These are phyloP conservation scores for Ceraclea dissimilis DNA, from an alignment of 2,888 invertebrate species.

Conservation along the genomic window DNA sequence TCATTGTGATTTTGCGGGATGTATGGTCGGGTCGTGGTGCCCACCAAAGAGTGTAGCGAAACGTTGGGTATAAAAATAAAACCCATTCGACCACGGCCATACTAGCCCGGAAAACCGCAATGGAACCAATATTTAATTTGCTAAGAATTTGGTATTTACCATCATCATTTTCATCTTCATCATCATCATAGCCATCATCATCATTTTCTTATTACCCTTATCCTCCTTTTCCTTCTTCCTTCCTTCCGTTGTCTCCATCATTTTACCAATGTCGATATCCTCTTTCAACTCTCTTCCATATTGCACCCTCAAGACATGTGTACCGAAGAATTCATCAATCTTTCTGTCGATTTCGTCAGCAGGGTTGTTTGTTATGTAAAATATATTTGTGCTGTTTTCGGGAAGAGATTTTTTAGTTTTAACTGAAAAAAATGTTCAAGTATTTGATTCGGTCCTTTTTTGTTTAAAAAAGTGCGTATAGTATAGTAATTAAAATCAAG, in stretches of 20 bases:
- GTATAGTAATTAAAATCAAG: too few species aligned
- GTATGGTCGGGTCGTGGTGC: too few species aligned
- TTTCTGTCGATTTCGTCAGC: constrained; percentile 44
- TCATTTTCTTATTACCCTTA: constrained; percentile 36
- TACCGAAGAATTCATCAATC: constrained; percentile 50
- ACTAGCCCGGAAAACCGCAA: too few species aligned
- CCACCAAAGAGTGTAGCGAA: too few species aligned
- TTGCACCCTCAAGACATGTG: constrained; percentile 40
- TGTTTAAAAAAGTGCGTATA: too few species aligned
- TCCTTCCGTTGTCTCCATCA: constrained; percentile 32
- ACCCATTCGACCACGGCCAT: too few species aligned
- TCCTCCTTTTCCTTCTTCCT: constrained; percentile 37
- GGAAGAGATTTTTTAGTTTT: background rate
- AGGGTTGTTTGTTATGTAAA: constrained; percentile 23
- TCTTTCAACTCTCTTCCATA: constrained; percentile 27
- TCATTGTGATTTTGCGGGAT: too few species aligned
- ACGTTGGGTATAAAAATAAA: too few species aligned
- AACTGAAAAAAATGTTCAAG: background rate
- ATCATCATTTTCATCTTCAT: constrained; percentile 56
- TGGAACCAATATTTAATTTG: too few species aligned
- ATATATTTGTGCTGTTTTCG: background rate
- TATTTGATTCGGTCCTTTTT: too few species aligned
- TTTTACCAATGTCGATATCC: constrained; percentile 28
- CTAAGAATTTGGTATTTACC: too few species aligned
- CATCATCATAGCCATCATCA: constrained; percentile 58